These are phyloP conservation scores for Spermophilus dauricus DNA, from an alignment of 2,113 vertebrate genomes.

Conservation along the genomic window DNA sequence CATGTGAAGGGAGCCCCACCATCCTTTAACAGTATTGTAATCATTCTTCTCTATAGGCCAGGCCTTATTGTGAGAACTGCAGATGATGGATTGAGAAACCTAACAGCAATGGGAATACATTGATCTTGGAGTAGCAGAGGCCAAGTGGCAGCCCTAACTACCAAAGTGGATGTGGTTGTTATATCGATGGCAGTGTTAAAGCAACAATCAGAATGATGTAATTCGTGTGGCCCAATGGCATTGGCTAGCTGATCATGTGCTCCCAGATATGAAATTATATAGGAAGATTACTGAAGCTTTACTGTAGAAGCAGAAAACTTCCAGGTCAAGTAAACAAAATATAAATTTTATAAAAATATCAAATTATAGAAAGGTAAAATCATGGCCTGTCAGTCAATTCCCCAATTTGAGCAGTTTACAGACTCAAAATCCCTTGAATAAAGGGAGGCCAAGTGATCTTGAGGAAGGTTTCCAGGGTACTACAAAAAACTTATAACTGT, in stretches of 20 bases:
- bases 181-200: background rate
- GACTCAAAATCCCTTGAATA: background rate
- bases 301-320: background rate
- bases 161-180: background rate
- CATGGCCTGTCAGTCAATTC: background rate
- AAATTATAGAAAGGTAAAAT: background rate
- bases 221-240: background rate
- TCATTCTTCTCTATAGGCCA: background rate
- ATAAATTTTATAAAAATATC: background rate
- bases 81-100: background rate
- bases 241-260: background rate
- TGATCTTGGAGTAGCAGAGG: too few species aligned
- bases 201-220: background rate
- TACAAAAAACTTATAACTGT: background rate
- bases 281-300: background rate
- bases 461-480: background rate
- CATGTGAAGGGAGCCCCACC: too few species aligned
- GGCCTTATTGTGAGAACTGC: background rate
- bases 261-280: background rate
- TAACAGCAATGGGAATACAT: background rate
- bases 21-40: background rate
- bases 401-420: background rate
- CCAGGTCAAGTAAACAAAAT: background rate
- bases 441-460: background rate
- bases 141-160: background rate